phyloP scores from a whole-genome alignment of 2,797 vertebrate genomes.

The Pseudochirops corinnae region DNA sequence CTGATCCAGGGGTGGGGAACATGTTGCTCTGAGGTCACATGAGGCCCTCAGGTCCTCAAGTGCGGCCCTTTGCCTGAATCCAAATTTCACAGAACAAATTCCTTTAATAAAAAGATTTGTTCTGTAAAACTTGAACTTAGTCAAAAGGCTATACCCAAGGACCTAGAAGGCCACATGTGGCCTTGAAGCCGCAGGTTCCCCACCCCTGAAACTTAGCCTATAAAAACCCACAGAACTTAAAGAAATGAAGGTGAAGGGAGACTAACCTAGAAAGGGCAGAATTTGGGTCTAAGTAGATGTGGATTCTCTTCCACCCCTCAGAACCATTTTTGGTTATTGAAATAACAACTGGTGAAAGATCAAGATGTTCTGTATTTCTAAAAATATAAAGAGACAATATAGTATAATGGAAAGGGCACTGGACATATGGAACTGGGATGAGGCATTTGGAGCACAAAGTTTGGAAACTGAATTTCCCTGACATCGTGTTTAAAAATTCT shows the following conservation, averaged over 20 bases:
- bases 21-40: no score
- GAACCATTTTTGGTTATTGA: neutral
- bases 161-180: no score
- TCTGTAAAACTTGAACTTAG: no score
- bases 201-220: neutral
- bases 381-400: neutral
- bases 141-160: no score
- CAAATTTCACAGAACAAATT: no score
- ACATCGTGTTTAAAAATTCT: neutral
- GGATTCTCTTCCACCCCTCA: neutral
- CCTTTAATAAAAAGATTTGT: no score
- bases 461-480: neutral
- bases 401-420: neutral
- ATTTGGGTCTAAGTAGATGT: neutral
- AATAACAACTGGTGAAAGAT: neutral
- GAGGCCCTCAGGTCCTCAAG: no score
- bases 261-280: neutral
- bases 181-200: no score
- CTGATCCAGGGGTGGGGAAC: neutral
- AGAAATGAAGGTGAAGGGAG: neutral
- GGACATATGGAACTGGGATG: neutral
- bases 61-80: no score
- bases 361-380: neutral
- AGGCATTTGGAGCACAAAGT: neutral
- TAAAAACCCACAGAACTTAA: neutral